A percentile compares a stretch with the other conserved stretches of the same genome.
phyloP scores from a whole-genome alignment of 37 sponge, comb jelly and placozoan species.

The Haliclona indistincta region DNA sequence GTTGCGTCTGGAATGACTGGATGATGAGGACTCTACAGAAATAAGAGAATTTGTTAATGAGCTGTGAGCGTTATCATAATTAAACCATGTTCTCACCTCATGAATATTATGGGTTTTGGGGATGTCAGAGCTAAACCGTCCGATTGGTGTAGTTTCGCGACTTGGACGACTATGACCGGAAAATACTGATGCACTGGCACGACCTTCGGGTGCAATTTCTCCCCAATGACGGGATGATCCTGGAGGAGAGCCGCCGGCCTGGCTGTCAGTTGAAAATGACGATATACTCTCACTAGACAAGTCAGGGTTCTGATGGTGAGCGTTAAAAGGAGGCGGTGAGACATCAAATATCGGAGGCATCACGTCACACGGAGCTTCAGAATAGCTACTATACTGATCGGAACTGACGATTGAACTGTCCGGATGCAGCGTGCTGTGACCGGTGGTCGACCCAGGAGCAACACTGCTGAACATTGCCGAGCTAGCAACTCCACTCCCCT shows the following conservation, averaged over 20 bases:
- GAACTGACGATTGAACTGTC: background rate
- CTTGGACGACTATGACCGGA: background rate
- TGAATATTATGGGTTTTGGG: too few relatives aligned
- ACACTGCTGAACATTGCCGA: background rate
- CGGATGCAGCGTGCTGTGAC: background rate
- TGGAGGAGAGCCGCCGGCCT: background rate
- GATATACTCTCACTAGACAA: conserved; percentile 9
- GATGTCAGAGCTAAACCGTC: too few relatives aligned
- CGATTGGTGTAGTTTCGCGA: background rate
- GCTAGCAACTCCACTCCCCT: background rate
- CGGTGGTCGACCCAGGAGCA: background rate
- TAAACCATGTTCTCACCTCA: background rate
- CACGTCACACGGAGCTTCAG: background rate
- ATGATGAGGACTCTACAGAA: background rate
- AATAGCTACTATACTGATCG: conserved; percentile 9
- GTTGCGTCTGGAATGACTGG: background rate
- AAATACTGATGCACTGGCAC: background rate
- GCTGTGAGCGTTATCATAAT: background rate
- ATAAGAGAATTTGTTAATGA: background rate
- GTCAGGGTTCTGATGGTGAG: background rate
- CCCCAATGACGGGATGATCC: background rate
- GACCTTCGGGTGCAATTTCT: background rate
- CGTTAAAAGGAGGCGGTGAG: background rate
- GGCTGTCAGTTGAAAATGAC: conserved; percentile 14
- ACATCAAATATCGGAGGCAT: background rate